Base-by-base conservation (phyloP, 2,888 invertebrate genomes). In the Brachynemurus nebulosus region DNA sequence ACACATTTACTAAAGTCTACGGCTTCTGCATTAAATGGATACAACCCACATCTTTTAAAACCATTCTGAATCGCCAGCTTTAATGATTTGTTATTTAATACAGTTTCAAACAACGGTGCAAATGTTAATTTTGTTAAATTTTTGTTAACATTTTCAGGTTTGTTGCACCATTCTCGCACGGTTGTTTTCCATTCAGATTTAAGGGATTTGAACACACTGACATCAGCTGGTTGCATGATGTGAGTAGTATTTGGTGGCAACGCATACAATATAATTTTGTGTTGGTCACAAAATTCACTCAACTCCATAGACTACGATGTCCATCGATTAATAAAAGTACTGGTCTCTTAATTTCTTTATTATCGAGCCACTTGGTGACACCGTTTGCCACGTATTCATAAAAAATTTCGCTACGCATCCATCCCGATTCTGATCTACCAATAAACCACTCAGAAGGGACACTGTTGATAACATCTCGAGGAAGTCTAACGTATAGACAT, bases 341-440 rank as follows among this genome's bases (percentile, higher is more conserved):
- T 14, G 37, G 37, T 17, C 14, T 6, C 9, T 37, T 18, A 17
- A 9, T 37, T 8, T 14, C 18, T 8, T 14, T 4, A 17, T 37
- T 18, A 11, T 6, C 4, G 4, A 37, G 37, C 6, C 6, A 37
- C 18, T 16, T 16, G n/a, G 16, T 8, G n/a, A 37, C 16, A 9
- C 16, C 17, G n/a, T 37, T 37, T n/a, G 37, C 18, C n/a, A 37
- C 5, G 17, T 37, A 37, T 37, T 37, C 37, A 37, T 37, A 37
- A 9, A 37, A 37, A 6, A 18, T 14, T 37, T 37, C 37, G 18
- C 4, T 5, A 18, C 16, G 14, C 37, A 37, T 37, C 37, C 37
- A 37, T 4, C 37, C 37, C 14, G 11, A 17, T 4, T 37, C 37
- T 18, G 18, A 37, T 5, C 4, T 4, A 4, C 37, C 37, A 4